These are phyloP conservation scores for Euzophera pinguis DNA, from an alignment of 2,888 invertebrate genomes.

Conservation along the genomic window DNA sequence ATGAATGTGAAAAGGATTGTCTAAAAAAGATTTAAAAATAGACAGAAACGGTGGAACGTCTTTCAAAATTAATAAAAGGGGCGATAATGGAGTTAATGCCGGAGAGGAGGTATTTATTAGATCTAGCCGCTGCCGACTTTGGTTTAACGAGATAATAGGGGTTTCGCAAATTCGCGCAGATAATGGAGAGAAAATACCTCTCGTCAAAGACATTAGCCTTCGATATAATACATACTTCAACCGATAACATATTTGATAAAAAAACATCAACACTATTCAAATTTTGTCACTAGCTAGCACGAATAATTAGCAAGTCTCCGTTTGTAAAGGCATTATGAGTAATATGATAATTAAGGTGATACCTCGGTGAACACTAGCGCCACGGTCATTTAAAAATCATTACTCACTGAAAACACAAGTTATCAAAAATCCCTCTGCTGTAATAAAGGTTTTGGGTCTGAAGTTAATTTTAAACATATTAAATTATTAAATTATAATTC, in stretches of 20 bases:
- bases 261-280: not conserved
- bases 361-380: no score
- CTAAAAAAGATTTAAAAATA: not conserved
- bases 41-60: not conserved
- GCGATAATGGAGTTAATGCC: conserved; percentile 4
- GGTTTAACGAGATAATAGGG: conserved; percentile 11
- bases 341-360: no score
- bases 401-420: no score
- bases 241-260: not conserved
- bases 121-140: conserved; percentile 9
- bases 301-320: no score
- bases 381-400: no score
- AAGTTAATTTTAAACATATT: no score
- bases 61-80: not conserved
- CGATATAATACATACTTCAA: not conserved
- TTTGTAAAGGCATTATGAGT: no score
- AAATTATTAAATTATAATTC: no score
- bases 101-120: conserved; percentile 7
- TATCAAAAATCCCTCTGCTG: no score
- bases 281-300: no score
- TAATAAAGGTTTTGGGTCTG: no score
- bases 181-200: conserved; percentile 6
- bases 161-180: conserved; percentile 5
- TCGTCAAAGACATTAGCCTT: not conserved
- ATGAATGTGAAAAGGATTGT: not conserved